A percentile compares a stretch with the other conserved stretches of the same genome.
Conservation (phyloP, 92 coral and sea anemone genomes). For the Phenganax subtilis region DNA sequence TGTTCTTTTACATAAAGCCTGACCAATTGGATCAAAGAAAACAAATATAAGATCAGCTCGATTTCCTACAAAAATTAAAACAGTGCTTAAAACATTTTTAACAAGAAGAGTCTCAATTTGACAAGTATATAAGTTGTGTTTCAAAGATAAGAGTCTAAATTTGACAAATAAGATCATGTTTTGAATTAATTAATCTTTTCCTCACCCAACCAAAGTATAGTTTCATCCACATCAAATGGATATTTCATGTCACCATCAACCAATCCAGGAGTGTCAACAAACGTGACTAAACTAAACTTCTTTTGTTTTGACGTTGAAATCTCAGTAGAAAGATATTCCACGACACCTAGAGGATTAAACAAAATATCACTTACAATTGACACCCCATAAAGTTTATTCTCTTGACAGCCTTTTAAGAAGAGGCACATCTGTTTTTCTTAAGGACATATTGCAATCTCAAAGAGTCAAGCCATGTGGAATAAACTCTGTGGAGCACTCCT, state of each 20-base stretch:
- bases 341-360: conserved; percentile 61
- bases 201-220: conserved; percentile 88
- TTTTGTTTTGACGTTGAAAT: conserved; percentile 96
- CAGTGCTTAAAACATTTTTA: no score
- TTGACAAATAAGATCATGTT: background rate
- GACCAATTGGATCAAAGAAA: conserved; percentile 99
- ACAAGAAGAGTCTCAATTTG: no score
- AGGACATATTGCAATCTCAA: no score
- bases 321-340: conserved; percentile 89
- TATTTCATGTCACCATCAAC: conserved; percentile 99
- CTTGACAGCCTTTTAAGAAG: no score
- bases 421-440: no score
- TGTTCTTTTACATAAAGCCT: conserved; percentile 96
- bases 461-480: no score
- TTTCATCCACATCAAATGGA: conserved; percentile 90
- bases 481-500: no score
- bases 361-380: no score
- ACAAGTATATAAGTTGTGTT: no score
- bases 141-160: no score
- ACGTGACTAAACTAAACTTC: conserved; percentile 91
- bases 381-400: no score
- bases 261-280: conserved; percentile 96
- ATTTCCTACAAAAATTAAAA: conserved; percentile 54
- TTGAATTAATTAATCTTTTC: no score
- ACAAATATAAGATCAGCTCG: conserved; percentile 95